Conservation (phyloP, 2,888 invertebrate species). For the Xestoiulus laeticollis region DNA sequence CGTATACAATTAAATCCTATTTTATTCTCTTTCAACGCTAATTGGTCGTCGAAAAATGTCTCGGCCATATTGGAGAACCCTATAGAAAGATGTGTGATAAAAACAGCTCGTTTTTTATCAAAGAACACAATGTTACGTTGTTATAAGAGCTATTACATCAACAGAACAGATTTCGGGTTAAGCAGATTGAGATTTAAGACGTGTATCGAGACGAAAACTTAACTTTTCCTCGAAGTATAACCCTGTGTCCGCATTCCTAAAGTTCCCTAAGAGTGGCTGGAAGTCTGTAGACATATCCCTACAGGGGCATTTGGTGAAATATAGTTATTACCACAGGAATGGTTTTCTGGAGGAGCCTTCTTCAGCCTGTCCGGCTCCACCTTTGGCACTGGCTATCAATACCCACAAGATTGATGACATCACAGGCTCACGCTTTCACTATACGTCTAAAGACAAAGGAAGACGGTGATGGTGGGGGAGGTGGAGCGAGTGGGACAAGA, state of each 20-base stretch:
- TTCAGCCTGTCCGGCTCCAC: slow-evolving; percentile 26
- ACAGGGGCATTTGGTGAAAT: slow-evolving; percentile 11
- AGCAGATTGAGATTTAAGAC: too few relatives aligned
- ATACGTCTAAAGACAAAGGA: background rate
- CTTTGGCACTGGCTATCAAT: slow-evolving; percentile 30
- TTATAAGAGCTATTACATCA: too few relatives aligned
- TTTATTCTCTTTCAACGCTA: too few relatives aligned
- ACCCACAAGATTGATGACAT: slow-evolving; percentile 42
- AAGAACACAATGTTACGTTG: too few relatives aligned
- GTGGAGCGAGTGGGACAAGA: slow-evolving; percentile 38
- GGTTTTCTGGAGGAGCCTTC: background rate
- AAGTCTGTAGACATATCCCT: background rate
- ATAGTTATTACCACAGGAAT: background rate
- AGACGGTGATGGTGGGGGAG: slow-evolving; percentile 1
- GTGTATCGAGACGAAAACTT: background rate
- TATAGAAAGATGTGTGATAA: too few relatives aligned
- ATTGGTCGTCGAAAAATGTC: too few relatives aligned
- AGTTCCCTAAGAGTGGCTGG: background rate
- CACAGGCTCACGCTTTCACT: slow-evolving; percentile 13
- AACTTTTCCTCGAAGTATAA: background rate
- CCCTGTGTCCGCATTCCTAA: background rate
- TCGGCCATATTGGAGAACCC: too few relatives aligned
- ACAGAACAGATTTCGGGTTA: too few relatives aligned
- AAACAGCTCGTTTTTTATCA: too few relatives aligned
- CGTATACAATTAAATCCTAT: too few relatives aligned